Conservation (phyloP, 2,797 vertebrate genomes). For the Leptodactylus fallax region DNA sequence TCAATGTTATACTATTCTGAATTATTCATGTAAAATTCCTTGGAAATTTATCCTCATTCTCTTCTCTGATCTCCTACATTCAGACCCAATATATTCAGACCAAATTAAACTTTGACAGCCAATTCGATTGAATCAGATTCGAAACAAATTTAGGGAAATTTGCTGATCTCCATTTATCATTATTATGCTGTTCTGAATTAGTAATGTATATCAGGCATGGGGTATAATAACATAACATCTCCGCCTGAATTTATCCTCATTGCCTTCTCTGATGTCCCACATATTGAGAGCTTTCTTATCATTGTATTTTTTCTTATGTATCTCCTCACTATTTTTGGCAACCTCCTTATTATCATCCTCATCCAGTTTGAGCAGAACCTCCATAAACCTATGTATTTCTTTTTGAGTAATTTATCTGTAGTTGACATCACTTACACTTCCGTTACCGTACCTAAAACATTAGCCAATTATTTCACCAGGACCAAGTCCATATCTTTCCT, state of each 20-base stretch:
- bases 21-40: too few relatives aligned
- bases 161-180: too few relatives aligned
- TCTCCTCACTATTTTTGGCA: conserved; percentile 2
- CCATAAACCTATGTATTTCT: conserved; percentile 20
- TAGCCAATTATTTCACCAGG: background rate
- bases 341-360: conserved; percentile 1
- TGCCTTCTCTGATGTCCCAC: conserved; percentile 12
- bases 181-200: too few relatives aligned
- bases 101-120: too few relatives aligned
- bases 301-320: background rate
- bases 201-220: background rate
- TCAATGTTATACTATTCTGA: too few relatives aligned
- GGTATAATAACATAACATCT: background rate
- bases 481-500: background rate
- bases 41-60: too few relatives aligned
- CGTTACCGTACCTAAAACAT: background rate
- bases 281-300: background rate
- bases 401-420: background rate
- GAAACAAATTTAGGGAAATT: too few relatives aligned
- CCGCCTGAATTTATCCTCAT: background rate
- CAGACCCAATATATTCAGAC: too few relatives aligned
- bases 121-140: too few relatives aligned
- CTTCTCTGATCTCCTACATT: too few relatives aligned
- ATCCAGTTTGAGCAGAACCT: background rate
- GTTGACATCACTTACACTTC: background rate